phyloP scores from a whole-genome alignment of 1,140 invertebrate genomes.

The Plectrocnemia conspersa region DNA sequence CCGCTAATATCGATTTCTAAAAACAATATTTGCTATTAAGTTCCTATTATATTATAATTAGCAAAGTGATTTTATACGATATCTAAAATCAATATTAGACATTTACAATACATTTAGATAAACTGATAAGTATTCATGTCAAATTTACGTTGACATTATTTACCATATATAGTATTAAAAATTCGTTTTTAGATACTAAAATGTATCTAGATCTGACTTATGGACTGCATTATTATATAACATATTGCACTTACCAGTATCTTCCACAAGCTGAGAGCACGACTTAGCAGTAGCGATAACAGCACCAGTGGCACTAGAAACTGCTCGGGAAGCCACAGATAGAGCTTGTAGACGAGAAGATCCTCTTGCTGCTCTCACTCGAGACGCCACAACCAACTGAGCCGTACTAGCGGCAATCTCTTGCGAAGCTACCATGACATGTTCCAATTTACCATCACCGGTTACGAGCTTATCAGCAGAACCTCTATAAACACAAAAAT shows the following conservation, averaged over 20 bases:
- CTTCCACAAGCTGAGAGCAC: constrained; percentile 80
- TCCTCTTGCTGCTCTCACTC: constrained; percentile 81
- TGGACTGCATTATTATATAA: background rate
- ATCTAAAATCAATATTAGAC: background rate
- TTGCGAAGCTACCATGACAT: constrained; percentile 92
- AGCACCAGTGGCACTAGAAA: constrained; percentile 83
- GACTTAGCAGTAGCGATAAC: constrained; percentile 91
- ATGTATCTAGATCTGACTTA: too few species aligned
- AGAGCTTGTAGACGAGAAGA: constrained; percentile 74
- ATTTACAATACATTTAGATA: constrained; percentile 57
- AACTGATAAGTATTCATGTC: too few species aligned
- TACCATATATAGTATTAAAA: too few species aligned
- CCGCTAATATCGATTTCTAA: constrained; percentile 80
- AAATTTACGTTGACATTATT: too few species aligned
- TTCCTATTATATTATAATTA: background rate
- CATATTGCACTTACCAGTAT: constrained; percentile 47
- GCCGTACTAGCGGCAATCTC: constrained; percentile 96
- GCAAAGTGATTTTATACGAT: background rate
- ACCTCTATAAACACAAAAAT: constrained; percentile 55
- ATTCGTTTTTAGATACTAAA: too few species aligned
- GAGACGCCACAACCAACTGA: constrained; percentile 92
- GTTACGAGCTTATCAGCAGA: constrained; percentile 90
- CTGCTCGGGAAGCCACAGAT: constrained; percentile 78
- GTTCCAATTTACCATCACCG: constrained; percentile 84
- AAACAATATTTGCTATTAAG: background rate